Evolutionary conservation across 2,888 invertebrate genomes (phyloP), one percentile per base, ranked within the genome.

Genomic region (Drosophila robusta): DNA sequence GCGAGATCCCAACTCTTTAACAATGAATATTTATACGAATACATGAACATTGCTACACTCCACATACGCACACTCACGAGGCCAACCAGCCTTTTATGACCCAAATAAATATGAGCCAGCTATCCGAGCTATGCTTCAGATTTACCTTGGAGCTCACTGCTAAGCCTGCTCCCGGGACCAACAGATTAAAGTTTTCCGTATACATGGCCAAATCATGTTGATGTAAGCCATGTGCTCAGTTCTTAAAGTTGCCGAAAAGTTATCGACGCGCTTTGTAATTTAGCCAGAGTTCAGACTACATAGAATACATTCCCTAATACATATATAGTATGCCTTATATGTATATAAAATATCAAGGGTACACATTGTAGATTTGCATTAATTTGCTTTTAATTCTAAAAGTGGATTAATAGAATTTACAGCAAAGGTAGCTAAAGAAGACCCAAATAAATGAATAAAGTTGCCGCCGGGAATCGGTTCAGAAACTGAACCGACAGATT

Each of bases 11-110:
- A 60, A 60, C 55, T 45, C 46, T 54, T 70, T 56, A 52, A 61
- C 71, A 71, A 65, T 71, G 71, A 65, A 29, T 29, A 29, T 29
- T 29, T 8, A 73, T 75, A 73, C 61, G 75, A 75, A 73, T 75
- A 75, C 73, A 72, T 73, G 44, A 77, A 50, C 51, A 14, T 18
- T 18, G 18, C 18, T 18, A 18, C 18, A 1, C 39, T n/a, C 32
- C 26, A 44, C 52, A 26, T 11, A 36, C 41, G 18, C 9, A 38
- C 16, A 50, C 41, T 38, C 16, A 16, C 8, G 29, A 2, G 39
- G 51, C 9, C 55, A 38, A 18, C 26, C 45, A 47, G 49, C 65
- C 45, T 57, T 60, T 68, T 52, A 68, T 61, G 61, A 18, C 47
- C 55, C 22, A 58, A 55, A 58, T 55, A 55, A 41, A 36, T 58